phyloP scores from a whole-genome alignment of 2,113 vertebrate genomes.

The Corythaeola cristata region DNA sequence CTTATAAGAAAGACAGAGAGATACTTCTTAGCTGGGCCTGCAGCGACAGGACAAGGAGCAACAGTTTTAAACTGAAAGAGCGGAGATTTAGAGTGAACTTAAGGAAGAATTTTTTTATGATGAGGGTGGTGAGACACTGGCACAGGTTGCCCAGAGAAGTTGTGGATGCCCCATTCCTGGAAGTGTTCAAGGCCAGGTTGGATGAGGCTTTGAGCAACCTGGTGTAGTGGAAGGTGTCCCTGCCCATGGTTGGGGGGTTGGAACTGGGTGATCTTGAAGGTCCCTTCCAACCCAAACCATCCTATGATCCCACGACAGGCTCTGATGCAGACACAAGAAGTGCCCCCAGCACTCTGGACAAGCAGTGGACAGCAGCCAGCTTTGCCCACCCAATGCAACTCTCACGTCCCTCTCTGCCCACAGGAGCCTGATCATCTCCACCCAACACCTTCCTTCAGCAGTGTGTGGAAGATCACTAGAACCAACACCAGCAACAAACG shows the following conservation, averaged over 20 bases:
- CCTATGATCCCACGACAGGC: background rate
- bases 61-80: background rate
- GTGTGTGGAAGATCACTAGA: background rate
- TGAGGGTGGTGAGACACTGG: background rate
- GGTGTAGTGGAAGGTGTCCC: background rate
- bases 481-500: background rate
- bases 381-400: background rate
- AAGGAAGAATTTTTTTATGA: accelerated
- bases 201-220: accelerated
- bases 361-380: background rate
- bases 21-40: background rate
- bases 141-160: background rate
- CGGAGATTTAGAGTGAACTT: background rate
- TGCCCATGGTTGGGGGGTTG: background rate
- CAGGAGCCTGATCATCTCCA: background rate
- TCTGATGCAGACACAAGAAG: accelerated
- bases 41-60: background rate
- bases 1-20: background rate
- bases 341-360: background rate
- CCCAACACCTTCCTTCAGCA: too few relatives aligned
- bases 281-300: background rate
- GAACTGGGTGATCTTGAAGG: background rate
- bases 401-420: background rate
- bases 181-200: background rate
- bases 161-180: background rate